phyloP scores from a whole-genome alignment of 2,113 vertebrate species.

The Mobula hypostoma region DNA sequence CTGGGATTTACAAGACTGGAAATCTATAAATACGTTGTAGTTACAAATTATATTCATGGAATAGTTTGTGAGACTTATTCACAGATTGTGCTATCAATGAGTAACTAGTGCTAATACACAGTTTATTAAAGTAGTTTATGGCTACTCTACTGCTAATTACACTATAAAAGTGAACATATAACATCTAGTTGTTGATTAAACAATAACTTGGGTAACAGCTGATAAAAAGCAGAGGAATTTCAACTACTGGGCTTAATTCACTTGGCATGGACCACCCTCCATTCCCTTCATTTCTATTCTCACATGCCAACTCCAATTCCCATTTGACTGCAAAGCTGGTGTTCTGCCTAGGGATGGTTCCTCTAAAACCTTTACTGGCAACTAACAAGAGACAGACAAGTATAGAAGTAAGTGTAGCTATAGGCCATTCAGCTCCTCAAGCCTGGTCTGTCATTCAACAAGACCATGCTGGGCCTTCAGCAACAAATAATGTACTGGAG shows the following conservation, averaged over 20 bases:
- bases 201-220: not conserved
- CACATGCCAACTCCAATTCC: not conserved
- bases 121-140: not conserved
- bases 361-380: not conserved
- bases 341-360: not conserved
- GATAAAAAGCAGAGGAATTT: not conserved
- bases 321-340: not conserved
- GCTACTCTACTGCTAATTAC: not conserved
- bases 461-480: too few species aligned
- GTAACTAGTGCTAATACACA: not conserved
- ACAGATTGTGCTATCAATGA: not conserved
- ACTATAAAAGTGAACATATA: too few species aligned
- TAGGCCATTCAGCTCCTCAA: too few species aligned
- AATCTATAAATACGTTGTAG: not conserved
- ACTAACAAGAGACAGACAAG: not conserved
- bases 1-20: not conserved
- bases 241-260: not conserved
- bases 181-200: too few species aligned
- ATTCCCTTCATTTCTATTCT: too few species aligned
- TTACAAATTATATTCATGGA: not conserved
- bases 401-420: too few species aligned
- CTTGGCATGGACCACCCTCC: not conserved
- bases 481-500: too few species aligned
- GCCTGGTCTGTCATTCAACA: too few species aligned
- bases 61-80: not conserved